Evolutionary conservation across 2,888 invertebrate species (phyloP), one percentile per base, ranked within the genome.

Genomic region (Escarpia spicata): DNA sequence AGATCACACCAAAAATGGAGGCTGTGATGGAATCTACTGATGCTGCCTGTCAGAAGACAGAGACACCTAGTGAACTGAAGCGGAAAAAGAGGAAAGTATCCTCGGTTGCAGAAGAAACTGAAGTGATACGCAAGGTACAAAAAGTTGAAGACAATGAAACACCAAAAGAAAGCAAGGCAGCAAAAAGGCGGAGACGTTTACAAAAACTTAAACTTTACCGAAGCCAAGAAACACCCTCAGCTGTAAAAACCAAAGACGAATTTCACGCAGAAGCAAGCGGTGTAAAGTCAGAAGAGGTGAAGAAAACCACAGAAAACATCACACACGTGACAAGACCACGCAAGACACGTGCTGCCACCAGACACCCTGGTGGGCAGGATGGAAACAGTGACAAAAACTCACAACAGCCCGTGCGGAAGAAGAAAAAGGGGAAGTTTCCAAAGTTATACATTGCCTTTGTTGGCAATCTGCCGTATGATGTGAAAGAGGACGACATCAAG

Each of bases 401-500:
- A 75, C 75, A 75, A 75, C 75, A 75, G n/a, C 75, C 75, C 26
- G 75, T 15, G 19, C 75, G 26, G 75, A 75, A 75, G 75, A 75
- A 75, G 75, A 75, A 75, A 75, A 75, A 75, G 75, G 75, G 75
- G 75, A 75, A 75, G 75, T 75, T 75, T 26, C 75, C 75, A 75
- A 75, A 75, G n/a, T 26, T 75, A 26, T 75, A 75, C 6, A 75
- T 75, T 75, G 75, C 75, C 75, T 75, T 75, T 75, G 75, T 75
- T 75, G 75, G 75, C 19, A 75, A 75, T 75, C 75, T 75, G 75
- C 75, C 75, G n/a, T 75, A 75, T 26, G 75, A 75, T n/a, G 75
- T 75, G 19, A 75, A 75, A 26, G 75, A 26, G 26, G 75, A 75
- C 15, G 75, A 75, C 75, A n/a, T 75, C 75, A 75, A 75, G 75